Conservation (phyloP, 2,888 invertebrate species). For the Hybos culiciformis region DNA sequence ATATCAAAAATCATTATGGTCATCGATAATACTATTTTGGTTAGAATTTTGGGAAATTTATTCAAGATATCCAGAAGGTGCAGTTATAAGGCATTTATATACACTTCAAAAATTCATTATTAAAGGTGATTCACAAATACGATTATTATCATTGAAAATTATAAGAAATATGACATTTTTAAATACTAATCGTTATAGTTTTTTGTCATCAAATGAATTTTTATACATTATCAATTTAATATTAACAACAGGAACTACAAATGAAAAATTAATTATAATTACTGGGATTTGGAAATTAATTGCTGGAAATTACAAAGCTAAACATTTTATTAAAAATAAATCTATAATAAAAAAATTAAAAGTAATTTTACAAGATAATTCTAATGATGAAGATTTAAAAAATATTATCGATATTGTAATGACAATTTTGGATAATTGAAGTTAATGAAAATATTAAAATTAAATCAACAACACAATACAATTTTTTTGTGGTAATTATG, state of each 20-base stretch:
- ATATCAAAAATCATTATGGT: slow-evolving; percentile 20
- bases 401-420: slow-evolving; percentile 21
- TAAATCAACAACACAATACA: too few relatives aligned
- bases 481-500: too few relatives aligned
- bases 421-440: slow-evolving; percentile 17
- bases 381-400: slow-evolving; percentile 19
- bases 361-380: slow-evolving; percentile 7
- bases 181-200: slow-evolving; percentile 20
- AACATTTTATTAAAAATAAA: slow-evolving; percentile 25
- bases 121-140: slow-evolving; percentile 16
- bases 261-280: slow-evolving; percentile 25
- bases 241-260: slow-evolving; percentile 15
- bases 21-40: slow-evolving; percentile 24
- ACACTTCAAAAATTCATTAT: slow-evolving; percentile 22
- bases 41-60: slow-evolving; percentile 30
- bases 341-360: slow-evolving; percentile 20
- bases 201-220: slow-evolving; percentile 11
- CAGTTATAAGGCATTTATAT: slow-evolving; percentile 21
- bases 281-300: slow-evolving; percentile 28
- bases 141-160: slow-evolving; percentile 24
- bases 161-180: slow-evolving; percentile 32
- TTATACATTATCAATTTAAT: slow-evolving; percentile 7
- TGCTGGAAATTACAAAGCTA: slow-evolving; percentile 27
- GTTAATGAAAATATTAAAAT: too few relatives aligned
- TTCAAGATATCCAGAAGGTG: slow-evolving; percentile 29